Evolutionary conservation across 2,797 vertebrate genomes (phyloP).

Genomic region (Sylvia borin): DNA sequence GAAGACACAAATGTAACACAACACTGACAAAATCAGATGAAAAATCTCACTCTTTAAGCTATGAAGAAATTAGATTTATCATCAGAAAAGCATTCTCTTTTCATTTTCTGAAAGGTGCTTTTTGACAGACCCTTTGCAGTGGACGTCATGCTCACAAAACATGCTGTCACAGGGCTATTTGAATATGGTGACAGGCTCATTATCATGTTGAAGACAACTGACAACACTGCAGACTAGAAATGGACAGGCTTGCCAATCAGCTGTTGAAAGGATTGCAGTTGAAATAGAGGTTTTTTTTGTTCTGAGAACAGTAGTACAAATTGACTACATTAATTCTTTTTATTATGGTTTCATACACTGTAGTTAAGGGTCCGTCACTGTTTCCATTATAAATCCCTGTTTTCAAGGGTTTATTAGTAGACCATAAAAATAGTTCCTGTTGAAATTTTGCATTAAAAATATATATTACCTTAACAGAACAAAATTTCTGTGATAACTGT

Average conservation of each 20-base stretch:
- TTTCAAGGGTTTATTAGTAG: slow-evolving; percentile 76
- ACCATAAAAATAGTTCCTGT: slow-evolving; percentile 56
- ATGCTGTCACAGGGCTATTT: slow-evolving; percentile 84
- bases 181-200: slow-evolving; percentile 89
- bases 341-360: slow-evolving; percentile 76
- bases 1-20: slow-evolving; percentile 73
- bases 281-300: slow-evolving; percentile 80
- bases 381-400: slow-evolving; percentile 76
- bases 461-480: slow-evolving; percentile 7
- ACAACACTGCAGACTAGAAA: slow-evolving; percentile 81
- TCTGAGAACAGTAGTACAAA: slow-evolving; percentile 83
- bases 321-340: slow-evolving; percentile 85
- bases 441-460: slow-evolving; percentile 67
- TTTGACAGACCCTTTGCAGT: slow-evolving; percentile 84
- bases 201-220: slow-evolving; percentile 85
- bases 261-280: slow-evolving; percentile 78
- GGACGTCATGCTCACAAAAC: slow-evolving; percentile 84
- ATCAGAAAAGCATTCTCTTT: slow-evolving; percentile 80
- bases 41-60: slow-evolving; percentile 79
- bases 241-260: slow-evolving; percentile 85
- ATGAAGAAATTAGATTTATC: slow-evolving; percentile 82
- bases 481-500: slow-evolving; percentile 35
- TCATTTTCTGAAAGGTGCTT: slow-evolving; percentile 84
- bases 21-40: slow-evolving; percentile 76
- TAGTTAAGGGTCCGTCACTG: slow-evolving; percentile 75